These are phyloP conservation scores for Tridacna gigas DNA, from an alignment of 2,888 invertebrate species.

Conservation along the genomic window DNA sequence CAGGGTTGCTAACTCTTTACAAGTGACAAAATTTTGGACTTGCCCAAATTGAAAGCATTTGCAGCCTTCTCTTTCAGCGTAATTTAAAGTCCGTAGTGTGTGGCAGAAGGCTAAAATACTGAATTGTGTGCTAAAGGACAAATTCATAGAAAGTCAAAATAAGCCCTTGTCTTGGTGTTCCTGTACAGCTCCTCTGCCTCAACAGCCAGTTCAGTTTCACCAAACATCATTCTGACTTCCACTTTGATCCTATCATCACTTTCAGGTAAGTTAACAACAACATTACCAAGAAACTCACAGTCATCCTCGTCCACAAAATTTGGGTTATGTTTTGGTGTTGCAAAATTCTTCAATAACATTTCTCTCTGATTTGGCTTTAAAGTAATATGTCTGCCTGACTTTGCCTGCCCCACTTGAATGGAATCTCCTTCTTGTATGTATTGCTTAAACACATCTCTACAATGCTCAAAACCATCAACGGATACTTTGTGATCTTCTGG, in stretches of 20 bases:
- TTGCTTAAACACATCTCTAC: conserved; percentile 68
- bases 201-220: conserved; percentile 68
- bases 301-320: conserved; percentile 64
- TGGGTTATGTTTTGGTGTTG: conserved; percentile 57
- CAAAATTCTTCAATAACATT: conserved; percentile 67
- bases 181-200: conserved; percentile 61
- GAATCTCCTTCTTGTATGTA: conserved; percentile 64
- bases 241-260: conserved; percentile 61
- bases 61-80: too few species aligned
- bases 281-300: conserved; percentile 63
- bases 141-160: conserved; percentile 66
- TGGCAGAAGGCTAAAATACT: too few species aligned
- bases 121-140: background rate
- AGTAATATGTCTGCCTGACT: conserved; percentile 64
- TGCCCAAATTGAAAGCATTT: too few species aligned
- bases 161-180: conserved; percentile 56
- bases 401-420: conserved; percentile 56
- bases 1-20: too few species aligned
- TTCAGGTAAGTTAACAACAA: conserved; percentile 65
- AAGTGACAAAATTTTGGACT: too few species aligned
- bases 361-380: conserved; percentile 65
- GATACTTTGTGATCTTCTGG: conserved; percentile 43
- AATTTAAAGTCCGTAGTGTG: too few species aligned
- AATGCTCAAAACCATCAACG: conserved; percentile 60
- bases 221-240: conserved; percentile 70